Evolutionary conservation across 2,888 invertebrate genomes (phyloP).

Genomic region (Crossocerus cetratus): DNA sequence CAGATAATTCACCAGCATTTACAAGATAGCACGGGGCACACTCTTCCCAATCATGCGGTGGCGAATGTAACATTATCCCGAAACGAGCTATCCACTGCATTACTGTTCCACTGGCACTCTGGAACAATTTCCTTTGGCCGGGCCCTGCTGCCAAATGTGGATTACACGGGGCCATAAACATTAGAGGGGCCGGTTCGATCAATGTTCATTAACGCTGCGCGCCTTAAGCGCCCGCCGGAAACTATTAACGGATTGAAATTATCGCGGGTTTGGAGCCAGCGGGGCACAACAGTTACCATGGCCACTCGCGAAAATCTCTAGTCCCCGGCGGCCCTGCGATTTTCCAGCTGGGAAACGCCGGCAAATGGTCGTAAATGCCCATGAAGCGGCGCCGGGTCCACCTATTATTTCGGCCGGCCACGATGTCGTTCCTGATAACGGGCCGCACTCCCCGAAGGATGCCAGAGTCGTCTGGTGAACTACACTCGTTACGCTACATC

Average conservation of each 20-base stretch:
- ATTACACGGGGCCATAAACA: neutral
- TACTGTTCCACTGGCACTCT: too few relatives aligned
- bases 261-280: neutral
- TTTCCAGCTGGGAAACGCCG: neutral
- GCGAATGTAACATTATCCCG: too few relatives aligned
- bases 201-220: neutral
- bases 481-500: too few relatives aligned
- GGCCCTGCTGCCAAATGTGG: neutral
- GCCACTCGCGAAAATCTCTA: neutral
- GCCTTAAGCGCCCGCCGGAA: slow-evolving; percentile 13
- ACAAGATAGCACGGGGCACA: too few relatives aligned
- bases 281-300: neutral
- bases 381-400: neutral
- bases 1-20: too few relatives aligned
- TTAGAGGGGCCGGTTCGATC: neutral
- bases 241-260: slow-evolving; percentile 1
- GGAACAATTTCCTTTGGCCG: too few relatives aligned
- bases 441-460: too few relatives aligned
- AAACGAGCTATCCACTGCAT: too few relatives aligned
- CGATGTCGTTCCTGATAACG: slow-evolving; percentile 1
- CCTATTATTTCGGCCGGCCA: neutral
- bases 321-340: neutral
- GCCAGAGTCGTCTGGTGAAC: too few relatives aligned
- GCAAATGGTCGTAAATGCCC: neutral
- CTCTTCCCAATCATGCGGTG: too few relatives aligned